Evolutionary conservation across 2,888 invertebrate genomes (phyloP).

Genomic region (Ferdinandea cuprea): DNA sequence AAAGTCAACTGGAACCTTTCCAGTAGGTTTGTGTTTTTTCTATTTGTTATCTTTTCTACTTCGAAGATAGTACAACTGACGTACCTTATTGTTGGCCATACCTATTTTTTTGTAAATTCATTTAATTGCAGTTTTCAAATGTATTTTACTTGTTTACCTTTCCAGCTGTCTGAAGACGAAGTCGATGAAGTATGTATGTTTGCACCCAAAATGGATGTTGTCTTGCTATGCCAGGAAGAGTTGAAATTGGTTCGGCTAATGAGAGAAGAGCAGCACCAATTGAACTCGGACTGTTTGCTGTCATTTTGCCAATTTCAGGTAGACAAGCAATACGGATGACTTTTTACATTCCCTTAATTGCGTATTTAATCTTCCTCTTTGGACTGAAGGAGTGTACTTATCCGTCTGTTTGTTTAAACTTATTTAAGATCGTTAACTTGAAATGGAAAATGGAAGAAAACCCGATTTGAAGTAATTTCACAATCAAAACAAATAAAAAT

Average conservation of each 20-base stretch:
- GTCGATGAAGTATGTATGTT: background rate
- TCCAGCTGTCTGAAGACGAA: background rate
- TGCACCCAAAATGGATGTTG: conserved; percentile 1
- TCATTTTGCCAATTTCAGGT: conserved; percentile 53
- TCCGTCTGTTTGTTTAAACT: conserved; percentile 12
- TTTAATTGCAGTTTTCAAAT: conserved; percentile 31
- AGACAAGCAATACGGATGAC: conserved; percentile 35
- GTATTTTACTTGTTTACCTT: conserved; percentile 40
- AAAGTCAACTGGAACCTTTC: too few relatives aligned
- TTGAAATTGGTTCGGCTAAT: conserved; percentile 33
- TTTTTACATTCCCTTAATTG: conserved; percentile 59
- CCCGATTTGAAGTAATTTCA: background rate
- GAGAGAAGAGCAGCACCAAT: conserved; percentile 27
- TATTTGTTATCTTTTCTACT: conserved; percentile 40
- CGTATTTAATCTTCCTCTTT: conserved; percentile 53
- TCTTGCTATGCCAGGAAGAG: background rate
- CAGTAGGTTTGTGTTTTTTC: background rate
- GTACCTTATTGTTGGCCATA: conserved; percentile 28
- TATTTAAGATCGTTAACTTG: conserved; percentile 27
- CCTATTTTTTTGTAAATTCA: conserved; percentile 18
- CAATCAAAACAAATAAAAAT: too few relatives aligned
- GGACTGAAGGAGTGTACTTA: conserved; percentile 18
- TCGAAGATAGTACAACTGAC: background rate
- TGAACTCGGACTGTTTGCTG: conserved; percentile 62
- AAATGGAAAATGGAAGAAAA: background rate